These are phyloP conservation scores for Axis porcinus DNA, from an alignment of 2,113 vertebrate species.

Conservation along the genomic window DNA sequence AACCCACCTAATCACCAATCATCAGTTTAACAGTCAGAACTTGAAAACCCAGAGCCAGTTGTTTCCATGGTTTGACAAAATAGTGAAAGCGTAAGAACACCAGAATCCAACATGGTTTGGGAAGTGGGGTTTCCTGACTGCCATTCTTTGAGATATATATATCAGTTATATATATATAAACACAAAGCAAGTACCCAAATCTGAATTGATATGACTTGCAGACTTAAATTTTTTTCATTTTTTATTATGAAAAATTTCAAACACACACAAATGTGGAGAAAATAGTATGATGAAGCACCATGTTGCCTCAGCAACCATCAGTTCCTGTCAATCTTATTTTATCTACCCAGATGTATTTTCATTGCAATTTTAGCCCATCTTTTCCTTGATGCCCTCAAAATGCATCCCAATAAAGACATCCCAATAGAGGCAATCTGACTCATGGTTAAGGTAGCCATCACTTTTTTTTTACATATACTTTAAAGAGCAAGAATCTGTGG, in stretches of 20 bases:
- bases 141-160: background rate
- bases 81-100: background rate
- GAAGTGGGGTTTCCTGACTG: background rate
- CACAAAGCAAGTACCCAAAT: background rate
- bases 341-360: background rate
- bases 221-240: background rate
- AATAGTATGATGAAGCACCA: background rate
- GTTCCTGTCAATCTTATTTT: background rate
- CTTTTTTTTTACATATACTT: background rate
- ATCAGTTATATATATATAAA: background rate
- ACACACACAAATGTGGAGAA: background rate
- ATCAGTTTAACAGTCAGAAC: background rate
- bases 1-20: background rate
- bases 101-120: background rate
- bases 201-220: background rate
- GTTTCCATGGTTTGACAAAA: background rate
- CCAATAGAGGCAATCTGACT: background rate
- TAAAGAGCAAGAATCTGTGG: background rate
- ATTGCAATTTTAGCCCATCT: background rate
- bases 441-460: background rate
- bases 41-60: background rate
- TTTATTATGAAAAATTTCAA: background rate
- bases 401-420: background rate
- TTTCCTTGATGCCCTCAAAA: background rate
- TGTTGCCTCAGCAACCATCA: background rate